phyloP scores from a whole-genome alignment of 2,797 vertebrate species.

The Trematomus bernacchii region DNA sequence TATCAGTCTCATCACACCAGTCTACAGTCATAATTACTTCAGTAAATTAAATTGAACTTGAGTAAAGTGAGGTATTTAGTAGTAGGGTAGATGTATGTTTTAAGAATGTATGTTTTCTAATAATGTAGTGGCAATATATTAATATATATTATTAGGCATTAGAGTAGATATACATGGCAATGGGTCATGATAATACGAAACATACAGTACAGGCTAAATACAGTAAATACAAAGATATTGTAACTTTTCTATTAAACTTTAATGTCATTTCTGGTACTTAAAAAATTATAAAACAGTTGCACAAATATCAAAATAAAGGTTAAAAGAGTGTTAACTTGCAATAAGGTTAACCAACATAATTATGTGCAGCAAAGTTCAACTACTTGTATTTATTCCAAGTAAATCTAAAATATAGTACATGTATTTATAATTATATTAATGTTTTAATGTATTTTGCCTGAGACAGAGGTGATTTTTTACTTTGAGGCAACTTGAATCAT shows the following conservation, averaged over 20 bases:
- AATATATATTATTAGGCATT: background rate
- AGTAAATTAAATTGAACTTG: background rate
- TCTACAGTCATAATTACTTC: constrained; percentile 4
- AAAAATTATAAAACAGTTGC: background rate
- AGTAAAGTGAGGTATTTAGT: background rate
- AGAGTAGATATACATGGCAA: background rate
- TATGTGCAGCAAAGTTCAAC: background rate
- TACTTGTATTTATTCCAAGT: constrained; percentile 1
- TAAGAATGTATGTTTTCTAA: background rate
- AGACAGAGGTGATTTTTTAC: background rate
- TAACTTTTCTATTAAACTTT: no score
- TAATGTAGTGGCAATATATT: background rate
- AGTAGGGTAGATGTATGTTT: background rate
- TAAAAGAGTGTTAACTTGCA: background rate
- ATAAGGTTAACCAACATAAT: background rate
- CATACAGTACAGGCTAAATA: background rate
- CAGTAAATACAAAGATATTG: background rate
- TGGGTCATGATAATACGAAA: background rate
- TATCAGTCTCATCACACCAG: background rate
- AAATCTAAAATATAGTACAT: background rate
- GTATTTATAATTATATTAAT: constrained; percentile 1
- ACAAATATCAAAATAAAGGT: background rate
- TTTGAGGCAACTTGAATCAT: background rate
- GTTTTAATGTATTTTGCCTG: background rate
- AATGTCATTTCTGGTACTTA: background rate